Evolutionary conservation across 2,888 invertebrate species (phyloP), one percentile per base, ranked within the genome.

Genomic region (Cylindroiulus punctatus): DNA sequence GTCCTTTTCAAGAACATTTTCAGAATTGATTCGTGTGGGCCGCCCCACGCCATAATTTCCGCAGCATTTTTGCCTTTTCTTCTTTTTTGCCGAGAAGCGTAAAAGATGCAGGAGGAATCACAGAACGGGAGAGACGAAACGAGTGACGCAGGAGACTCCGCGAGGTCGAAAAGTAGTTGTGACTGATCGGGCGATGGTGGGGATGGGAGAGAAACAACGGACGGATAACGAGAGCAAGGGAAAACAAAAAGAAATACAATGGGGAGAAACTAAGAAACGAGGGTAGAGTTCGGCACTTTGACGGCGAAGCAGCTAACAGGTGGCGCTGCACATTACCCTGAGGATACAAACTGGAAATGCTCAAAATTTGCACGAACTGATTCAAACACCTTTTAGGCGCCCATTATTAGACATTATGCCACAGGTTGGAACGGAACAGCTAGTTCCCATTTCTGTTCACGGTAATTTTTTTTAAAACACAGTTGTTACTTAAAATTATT

Each of bases 221-320:
- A 76, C 76, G 76, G 76, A 76, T 76, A 76, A 76, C 76, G 30
- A 76, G 76, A 76, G 76, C 76, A 17, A 76, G 76, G 30, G 76
- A 76, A 76, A 76, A 76, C 76, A 76, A 76, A 30, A 76, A 30
- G 10, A 14, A 65, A 30, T 76, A 76, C 10, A 10, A 17, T 12
- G 14, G 14, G 76, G 17, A 76, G 14, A 44, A 44, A 44, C 44
- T n/a, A 76, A 76, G 30, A 76, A 65, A 26, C 65, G 76, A 76
- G 76, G 76, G 76, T 30, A 76, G 76, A 30, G 76, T 76, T 76
- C 76, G 76, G 76, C 76, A 76, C 76, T 76, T 76, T 76, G 30
- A 76, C 30, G 76, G 76, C 76, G 30, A 30, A 26, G 26, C 30
- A 76, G 76, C 30, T 76, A 76, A 76, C 30, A 30, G 26, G 76